Evolutionary conservation across 2,113 vertebrate species (phyloP).

Genomic region (pig (Sus scrofa)): T2T-Sscrofa CM000812.6:46060001-46060500

Average conservation of each 20-base stretch:
- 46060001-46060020: background rate
- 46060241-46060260: background rate
- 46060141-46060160: background rate
- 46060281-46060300: background rate
- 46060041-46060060: background rate
- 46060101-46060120: background rate
- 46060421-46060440: background rate
- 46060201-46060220: background rate
- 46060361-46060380: background rate
- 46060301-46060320: background rate
- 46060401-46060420: background rate
- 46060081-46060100: background rate
- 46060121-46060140: background rate
- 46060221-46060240: background rate
- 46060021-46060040: background rate
- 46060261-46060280: background rate
- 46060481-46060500: background rate
- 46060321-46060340: background rate
- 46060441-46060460: background rate
- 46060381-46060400: background rate
- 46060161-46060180: background rate
- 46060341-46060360: background rate
- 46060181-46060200: background rate
- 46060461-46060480: background rate
- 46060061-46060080: background rate